Evolutionary conservation across 2,888 invertebrate species (phyloP), one percentile per base, ranked within the genome.

Genomic region (Exocentrus adspersus): DNA sequence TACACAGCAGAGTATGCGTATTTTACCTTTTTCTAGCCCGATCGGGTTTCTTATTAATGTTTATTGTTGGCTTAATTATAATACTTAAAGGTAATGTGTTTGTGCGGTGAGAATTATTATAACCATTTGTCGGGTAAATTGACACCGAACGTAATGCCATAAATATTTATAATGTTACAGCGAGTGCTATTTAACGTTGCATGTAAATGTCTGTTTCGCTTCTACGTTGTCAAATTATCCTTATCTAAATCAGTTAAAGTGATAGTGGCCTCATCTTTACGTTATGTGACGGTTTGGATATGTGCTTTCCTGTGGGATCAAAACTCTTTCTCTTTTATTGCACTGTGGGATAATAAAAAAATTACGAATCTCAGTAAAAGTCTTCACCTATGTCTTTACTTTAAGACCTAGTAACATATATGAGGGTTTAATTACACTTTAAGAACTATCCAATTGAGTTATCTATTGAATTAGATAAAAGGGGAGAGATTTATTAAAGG

Each of bases 51-150:
- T 60, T 43, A 51, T 60, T 60, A 52, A 60, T 60, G 60, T 60
- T 51, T 51, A 60, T 60, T 60, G 60, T 60, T 51, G 21, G 14
- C 43, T 60, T 60, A 62, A 60, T 60, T 61, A 61, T 51, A 37
- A 53, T 66, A 63, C 58, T 66, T 63, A 60, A 61, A 60, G 42
- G 50, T 67, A 67, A 67, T 64, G 61, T 51, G 58, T 61, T 58
- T 58, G 61, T 64, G 67, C 64, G 67, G 64, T 60, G 63, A 67
- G 67, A 67, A 60, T 64, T 64, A 67, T 64, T 67, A 50, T 45
- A 61, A 53, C 61, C 60, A 61, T 60, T 67, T 59, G 61, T 48
- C 32, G 32, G 58, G 53, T 67, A 64, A 67, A 64, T 64, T 67
- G 67, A 67, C 60, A 64, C 67, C 58, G 41, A 64, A 67, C 59